Base-by-base conservation (phyloP, 2,888 invertebrate species). In the Apomyelois bistriatella region DNA sequence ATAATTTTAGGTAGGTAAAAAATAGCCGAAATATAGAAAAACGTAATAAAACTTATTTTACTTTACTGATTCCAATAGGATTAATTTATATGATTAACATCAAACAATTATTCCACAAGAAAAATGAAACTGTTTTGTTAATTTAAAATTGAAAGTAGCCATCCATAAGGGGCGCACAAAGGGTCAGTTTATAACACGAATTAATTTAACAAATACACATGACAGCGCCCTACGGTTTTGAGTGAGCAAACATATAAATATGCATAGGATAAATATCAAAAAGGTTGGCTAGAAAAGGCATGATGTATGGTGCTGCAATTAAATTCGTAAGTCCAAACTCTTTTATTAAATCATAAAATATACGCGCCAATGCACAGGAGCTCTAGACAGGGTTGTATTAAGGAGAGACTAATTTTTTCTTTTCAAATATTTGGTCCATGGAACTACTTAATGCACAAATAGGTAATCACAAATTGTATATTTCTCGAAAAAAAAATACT, bases 261-360 rank as follows among this genome's bases (percentile, higher is more conserved):
- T 90, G 83, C 78, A 89, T 83, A 70, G 83, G 82, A 79, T 76
- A 81, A 85, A 85, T 80, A 88, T 78, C 76, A 75, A 61, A 77
- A 62, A 79, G 76, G 78, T 66, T 74, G 67, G 61, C 68, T 70
- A 78, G 69, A 77, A 82, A 82, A 70, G 79, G 74, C 68, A 57
- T 68, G 71, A 74, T 65, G 61, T 60, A 59, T 62, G 65, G 66
- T 61, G 65, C 64, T 74, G 61, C 78, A 85, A 86, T 87, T 86
- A 85, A 85, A 84, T 79, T 83, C 62, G 67, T 77, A 82, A 83
- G 77, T 79, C 69, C 74, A 72, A 76, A 85, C 86, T 82, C 86
- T 88, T 89, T 87, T 88, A 90, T 90, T 89, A 87, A 90, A 90
- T 88, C 79, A 85, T 81, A 82, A 85, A 84, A 79, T 74, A 65